These are phyloP conservation scores for Montipora capitata DNA, from an alignment of 92 coral and sea anemone genomes.

Conservation along the genomic window DNA sequence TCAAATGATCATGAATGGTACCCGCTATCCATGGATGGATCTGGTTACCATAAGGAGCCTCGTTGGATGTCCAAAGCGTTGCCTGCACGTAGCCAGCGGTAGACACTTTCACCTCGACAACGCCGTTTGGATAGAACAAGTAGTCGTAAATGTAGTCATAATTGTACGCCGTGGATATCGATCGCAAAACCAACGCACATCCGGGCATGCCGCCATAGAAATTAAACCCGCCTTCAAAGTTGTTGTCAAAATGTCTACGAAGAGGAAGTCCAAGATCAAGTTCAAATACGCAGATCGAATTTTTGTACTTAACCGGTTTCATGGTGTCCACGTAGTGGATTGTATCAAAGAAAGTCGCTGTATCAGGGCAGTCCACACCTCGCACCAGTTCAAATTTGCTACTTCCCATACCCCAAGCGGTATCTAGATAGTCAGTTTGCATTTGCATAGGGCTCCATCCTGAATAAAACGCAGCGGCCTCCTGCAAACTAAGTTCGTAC, in stretches of 20 bases:
- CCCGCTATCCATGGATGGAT: conserved; percentile 56
- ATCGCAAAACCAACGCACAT: conserved; percentile 73
- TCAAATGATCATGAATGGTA: conserved; percentile 78
- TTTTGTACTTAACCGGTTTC: conserved; percentile 46
- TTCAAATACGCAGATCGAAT: conserved; percentile 87
- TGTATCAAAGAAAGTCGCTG: conserved; percentile 81
- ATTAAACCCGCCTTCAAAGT: conserved; percentile 70
- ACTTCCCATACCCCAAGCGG: conserved; percentile 73
- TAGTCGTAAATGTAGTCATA: conserved; percentile 86
- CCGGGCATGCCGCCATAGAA: conserved; percentile 87
- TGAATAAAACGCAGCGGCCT: conserved; percentile 82
- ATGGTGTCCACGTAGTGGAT: conserved; percentile 51
- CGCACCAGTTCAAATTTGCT: conserved; percentile 75
- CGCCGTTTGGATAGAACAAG: conserved; percentile 85
- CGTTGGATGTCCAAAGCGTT: conserved; percentile 64
- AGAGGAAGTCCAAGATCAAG: conserved; percentile 76
- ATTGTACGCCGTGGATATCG: conserved; percentile 74
- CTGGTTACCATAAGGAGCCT: conserved; percentile 56
- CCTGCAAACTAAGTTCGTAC: conserved; percentile 85
- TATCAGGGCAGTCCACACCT: conserved; percentile 87
- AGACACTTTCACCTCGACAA: conserved; percentile 75
- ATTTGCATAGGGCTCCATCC: conserved; percentile 74
- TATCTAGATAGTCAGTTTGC: conserved; percentile 75
- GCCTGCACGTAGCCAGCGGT: conserved; percentile 77
- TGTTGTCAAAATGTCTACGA: conserved; percentile 82